Evolutionary conservation across 2,888 invertebrate species (phyloP).

Genomic region (Stenotaenia linearis): DNA sequence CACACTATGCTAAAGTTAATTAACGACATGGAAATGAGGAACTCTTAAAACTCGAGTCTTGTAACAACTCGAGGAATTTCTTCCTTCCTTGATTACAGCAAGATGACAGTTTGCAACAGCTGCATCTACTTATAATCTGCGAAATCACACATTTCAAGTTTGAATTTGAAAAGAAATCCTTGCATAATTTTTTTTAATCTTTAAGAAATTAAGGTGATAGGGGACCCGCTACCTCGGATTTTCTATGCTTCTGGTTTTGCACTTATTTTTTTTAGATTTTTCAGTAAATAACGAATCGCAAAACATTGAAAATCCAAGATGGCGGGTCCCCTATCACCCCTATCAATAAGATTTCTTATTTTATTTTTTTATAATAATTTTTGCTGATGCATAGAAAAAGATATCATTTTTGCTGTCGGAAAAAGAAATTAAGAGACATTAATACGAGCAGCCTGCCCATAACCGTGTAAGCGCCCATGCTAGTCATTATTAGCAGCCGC

Average conservation of each 20-base stretch:
- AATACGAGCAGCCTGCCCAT: background rate
- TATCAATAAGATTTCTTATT: no score
- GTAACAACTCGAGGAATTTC: background rate
- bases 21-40: background rate
- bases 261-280: no score
- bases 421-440: slow-evolving; percentile 2
- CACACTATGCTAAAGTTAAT: background rate
- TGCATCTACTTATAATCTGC: background rate
- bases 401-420: background rate
- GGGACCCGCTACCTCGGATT: no score
- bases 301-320: no score
- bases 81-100: background rate
- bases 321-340: no score
- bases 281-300: no score
- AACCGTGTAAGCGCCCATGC: background rate
- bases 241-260: no score
- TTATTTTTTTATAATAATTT: no score
- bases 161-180: background rate
- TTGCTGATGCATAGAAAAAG: background rate
- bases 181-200: no score
- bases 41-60: background rate
- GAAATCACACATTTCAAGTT: background rate
- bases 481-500: background rate
- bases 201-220: no score
- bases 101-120: background rate